phyloP scores from a whole-genome alignment of 2,113 vertebrate species.

The Clarias batrachus region DNA sequence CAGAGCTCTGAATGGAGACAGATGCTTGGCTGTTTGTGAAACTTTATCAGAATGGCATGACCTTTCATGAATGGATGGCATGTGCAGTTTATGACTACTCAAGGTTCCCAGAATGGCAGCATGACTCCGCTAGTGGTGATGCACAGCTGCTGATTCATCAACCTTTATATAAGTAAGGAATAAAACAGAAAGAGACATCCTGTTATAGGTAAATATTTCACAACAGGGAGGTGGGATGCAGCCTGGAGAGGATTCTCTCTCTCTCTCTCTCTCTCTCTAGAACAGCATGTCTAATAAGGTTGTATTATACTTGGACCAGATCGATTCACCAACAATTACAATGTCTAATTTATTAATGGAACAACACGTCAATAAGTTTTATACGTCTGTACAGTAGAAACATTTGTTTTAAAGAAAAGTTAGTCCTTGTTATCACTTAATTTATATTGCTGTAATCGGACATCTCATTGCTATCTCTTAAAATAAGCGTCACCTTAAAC shows the following conservation, averaged over 20 bases:
- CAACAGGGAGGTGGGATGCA: neutral
- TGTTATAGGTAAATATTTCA: neutral
- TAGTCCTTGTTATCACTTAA: neutral
- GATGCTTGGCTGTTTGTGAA: neutral
- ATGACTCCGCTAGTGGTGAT: neutral
- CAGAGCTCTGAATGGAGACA: neutral
- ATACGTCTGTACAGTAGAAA: neutral
- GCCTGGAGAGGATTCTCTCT: neutral
- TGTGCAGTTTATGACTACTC: neutral
- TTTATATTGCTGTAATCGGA: neutral
- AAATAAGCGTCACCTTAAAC: neutral
- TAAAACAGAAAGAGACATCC: neutral
- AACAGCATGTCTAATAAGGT: neutral
- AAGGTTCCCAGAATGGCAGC: conserved; percentile 1
- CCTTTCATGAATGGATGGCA: neutral
- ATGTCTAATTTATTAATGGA: neutral
- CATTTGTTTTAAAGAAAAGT: neutral
- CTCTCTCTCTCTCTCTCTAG: neutral
- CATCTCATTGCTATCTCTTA: neutral
- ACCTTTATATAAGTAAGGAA: neutral
- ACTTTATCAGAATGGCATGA: neutral
- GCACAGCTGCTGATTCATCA: neutral
- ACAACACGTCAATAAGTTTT: neutral
- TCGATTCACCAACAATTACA: neutral
- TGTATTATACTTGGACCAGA: neutral